Evolutionary conservation across 2,113 vertebrate species (phyloP).

Genomic region (Silurus glanis): DNA sequence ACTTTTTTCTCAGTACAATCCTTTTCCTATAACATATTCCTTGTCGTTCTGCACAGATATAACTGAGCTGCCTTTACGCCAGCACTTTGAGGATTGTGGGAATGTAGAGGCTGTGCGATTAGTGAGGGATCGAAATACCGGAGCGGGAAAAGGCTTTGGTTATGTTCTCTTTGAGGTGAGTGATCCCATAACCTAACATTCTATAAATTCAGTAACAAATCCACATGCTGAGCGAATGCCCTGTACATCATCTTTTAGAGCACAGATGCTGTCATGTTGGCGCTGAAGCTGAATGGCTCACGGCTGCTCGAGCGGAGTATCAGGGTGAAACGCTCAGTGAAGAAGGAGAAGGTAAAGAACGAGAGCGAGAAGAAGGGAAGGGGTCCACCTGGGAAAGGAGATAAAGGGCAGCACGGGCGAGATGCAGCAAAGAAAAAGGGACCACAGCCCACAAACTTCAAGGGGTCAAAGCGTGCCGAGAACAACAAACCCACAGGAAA

Average conservation of each 20-base stretch:
- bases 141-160: constrained; percentile 91
- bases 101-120: constrained; percentile 78
- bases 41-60: constrained; percentile 71
- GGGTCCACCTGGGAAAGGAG: not conserved
- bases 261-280: constrained; percentile 84
- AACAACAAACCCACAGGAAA: constrained; percentile 3
- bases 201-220: not conserved
- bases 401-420: not conserved
- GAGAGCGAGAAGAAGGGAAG: not conserved
- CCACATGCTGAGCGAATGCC: not conserved
- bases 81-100: constrained; percentile 85
- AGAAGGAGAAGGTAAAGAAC: constrained; percentile 64
- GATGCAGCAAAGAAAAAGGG: not conserved
- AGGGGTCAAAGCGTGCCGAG: not conserved
- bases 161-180: constrained; percentile 89
- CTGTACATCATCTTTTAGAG: constrained; percentile 66
- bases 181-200: not conserved
- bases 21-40: not conserved
- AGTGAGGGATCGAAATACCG: constrained; percentile 80
- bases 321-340: constrained; percentile 78
- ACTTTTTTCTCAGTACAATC: not conserved
- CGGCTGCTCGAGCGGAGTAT: constrained; percentile 80
- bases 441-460: constrained; percentile 22
- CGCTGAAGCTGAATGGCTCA: constrained; percentile 83
- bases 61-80: constrained; percentile 71